A percentile compares a stretch with the other conserved stretches of the same genome.
These are phyloP conservation scores for Ianthella basta DNA, from an alignment of 37 sponge, comb jelly and placozoan species.

Conservation along the genomic window DNA sequence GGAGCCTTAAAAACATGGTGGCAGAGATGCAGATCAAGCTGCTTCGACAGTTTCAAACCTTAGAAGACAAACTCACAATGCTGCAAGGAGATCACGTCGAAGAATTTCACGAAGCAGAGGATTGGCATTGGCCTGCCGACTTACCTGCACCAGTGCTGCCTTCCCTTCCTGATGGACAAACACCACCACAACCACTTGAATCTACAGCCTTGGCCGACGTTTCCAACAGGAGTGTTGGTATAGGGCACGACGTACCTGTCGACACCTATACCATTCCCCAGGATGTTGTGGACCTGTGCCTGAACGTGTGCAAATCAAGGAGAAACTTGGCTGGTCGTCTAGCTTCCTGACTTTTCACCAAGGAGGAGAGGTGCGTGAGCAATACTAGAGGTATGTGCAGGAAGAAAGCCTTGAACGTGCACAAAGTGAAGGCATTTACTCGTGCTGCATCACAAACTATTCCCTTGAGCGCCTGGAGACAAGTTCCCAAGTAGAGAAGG, in stretches of 20 bases:
- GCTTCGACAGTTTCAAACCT: not conserved
- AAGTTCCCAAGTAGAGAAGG: not conserved
- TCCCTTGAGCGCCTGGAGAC: not conserved
- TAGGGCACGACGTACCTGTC: not conserved
- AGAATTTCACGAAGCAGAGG: no score
- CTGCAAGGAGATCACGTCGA: no score
- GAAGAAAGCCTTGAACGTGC: not conserved
- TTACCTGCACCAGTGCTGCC: conserved; percentile 2
- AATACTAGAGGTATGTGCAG: not conserved
- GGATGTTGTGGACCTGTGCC: not conserved
- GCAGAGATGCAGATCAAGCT: not conserved
- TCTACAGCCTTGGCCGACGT: not conserved
- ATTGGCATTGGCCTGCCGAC: no score
- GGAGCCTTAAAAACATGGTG: not conserved
- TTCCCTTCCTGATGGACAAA: not conserved
- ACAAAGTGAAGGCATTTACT: not conserved
- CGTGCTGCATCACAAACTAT: not conserved
- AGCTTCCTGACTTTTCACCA: not conserved
- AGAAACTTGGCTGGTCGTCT: not conserved
- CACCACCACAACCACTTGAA: not conserved
- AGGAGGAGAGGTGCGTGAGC: not conserved
- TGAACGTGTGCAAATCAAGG: not conserved
- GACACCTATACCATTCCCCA: not conserved
- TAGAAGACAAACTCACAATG: not conserved
- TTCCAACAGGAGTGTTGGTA: conserved; percentile 12